Evolutionary conservation across 2,113 vertebrate species (phyloP), one percentile per base, ranked within the genome.

Genomic region (Thymallus thymallus): DNA sequence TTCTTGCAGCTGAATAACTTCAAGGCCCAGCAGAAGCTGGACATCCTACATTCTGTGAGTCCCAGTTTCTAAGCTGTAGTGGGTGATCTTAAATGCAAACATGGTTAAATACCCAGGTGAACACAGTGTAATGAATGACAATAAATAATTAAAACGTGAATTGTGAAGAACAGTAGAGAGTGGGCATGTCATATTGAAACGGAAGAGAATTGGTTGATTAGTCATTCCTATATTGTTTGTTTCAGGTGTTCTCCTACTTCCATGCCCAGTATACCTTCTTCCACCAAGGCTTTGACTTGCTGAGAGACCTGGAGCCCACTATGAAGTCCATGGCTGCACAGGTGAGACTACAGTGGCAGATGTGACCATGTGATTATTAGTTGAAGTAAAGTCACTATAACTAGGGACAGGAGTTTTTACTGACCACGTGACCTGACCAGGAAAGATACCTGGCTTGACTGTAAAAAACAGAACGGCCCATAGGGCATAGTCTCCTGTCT

Each of bases 181-280:
- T 41, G 29, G 30, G 70, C 41, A 16, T 62, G n/a, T 72, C 24
- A 56, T 56, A 23, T 56, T 51, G 48, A 58, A 58, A 32, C 18
- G 2, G 29, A 32, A 66, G 29, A 66, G 2, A 30, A 66, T 10
- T 41, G 35, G 35, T 35, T 35, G 35, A 62, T 61, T 2, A 23
- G 9, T 58, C 14, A 20, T 45, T 18, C 48, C 14, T 70, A 26
- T 55, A 7, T 1, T 29, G 61, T 63, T 23, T 72, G 0, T 80
- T 73, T 24, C 80, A 94, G 93, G 82, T 92, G 26, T 92, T 93
- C 71, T 93, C 93, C n/a, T 94, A 91, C 72, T 89, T 92, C 74
- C 91, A 93, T 16, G 92, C 92, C 71, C 92, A 93, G 88, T 88
- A 90, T 87, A 94, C 93, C 24, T 94, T 93, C 86, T 94, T 93